Base-by-base conservation (phyloP, 2,797 vertebrate species). In the Ctenosaura bakeri region DNA sequence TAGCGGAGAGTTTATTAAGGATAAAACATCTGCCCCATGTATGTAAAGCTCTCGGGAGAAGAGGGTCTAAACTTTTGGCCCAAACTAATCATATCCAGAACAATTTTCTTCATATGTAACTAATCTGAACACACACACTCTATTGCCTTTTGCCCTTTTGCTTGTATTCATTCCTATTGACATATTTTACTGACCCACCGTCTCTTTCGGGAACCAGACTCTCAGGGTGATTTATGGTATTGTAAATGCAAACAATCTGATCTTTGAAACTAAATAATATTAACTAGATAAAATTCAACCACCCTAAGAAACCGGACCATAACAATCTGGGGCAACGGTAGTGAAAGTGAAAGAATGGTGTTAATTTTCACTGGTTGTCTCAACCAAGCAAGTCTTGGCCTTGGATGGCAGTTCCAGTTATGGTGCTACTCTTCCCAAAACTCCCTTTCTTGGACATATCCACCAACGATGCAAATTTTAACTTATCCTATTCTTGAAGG, bases 1-100 rank as follows among this genome's bases (percentile, higher is more conserved):
- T 89, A 84, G 88, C 54, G 52, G 80, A 71, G 73, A 80, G 54
- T 91, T 89, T 73, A 86, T 91, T 87, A 89, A 86, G 56, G 83
- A 89, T 89, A 86, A 89, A 86, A 91, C 79, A 89, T 87, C 84
- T 89, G 73, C 42, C 80, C 16, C 62, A n/a, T 73, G 13, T 22
- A n/a, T 78, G 20, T 42, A 78, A 69, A 83, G 24, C 64, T 73
- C 79, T 62, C 90, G n/a, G 0, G 86, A 83, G 80, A 84, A 87
- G 71, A 14, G 13, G 8, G 18, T 12, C 74, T 26, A 50, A 87
- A 84, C 38, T 32, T 69, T 26, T 62, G 62, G 32, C 1, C 7
- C 46, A 77, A 78, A 84, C 16, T 83, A 83, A 84, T 50, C 50
- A 59, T 54, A 22, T 35, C 29, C 50, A 56, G 77, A 86, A 56